These are phyloP conservation scores for Mesoclemmys tuberculata DNA, from an alignment of 2,113 vertebrate species.

Conservation along the genomic window DNA sequence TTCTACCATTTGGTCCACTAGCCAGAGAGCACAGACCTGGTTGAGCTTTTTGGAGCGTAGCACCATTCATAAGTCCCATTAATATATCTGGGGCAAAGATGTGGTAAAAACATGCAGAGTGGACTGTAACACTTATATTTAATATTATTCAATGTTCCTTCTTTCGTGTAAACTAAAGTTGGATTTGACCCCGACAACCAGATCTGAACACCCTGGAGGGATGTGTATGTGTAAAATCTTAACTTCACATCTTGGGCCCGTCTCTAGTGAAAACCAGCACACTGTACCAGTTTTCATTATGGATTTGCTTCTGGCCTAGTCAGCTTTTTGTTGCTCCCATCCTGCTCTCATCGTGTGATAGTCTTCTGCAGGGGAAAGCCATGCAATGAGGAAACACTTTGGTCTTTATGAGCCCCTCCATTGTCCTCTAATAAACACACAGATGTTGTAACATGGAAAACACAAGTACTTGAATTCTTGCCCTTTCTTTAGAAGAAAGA, in stretches of 20 bases:
- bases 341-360: background rate
- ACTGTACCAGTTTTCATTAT: background rate
- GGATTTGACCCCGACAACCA: background rate
- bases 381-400: background rate
- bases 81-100: background rate
- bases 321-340: background rate
- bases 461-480: conserved; percentile 48
- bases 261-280: background rate
- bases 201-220: background rate
- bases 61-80: background rate
- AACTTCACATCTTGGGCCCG: background rate
- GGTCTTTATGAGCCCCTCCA: conserved; percentile 22
- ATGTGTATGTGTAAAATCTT: background rate
- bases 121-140: background rate
- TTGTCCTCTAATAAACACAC: conserved; percentile 57
- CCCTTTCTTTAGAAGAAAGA: conserved; percentile 37
- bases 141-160: background rate
- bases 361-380: background rate
- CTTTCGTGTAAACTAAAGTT: background rate
- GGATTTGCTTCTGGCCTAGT: background rate
- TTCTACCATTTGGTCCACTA: background rate
- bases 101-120: background rate
- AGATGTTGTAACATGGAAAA: conserved; percentile 56
- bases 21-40: background rate
- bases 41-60: background rate